phyloP scores from a whole-genome alignment of 2,888 invertebrate genomes.

The Theretra japonica region DNA sequence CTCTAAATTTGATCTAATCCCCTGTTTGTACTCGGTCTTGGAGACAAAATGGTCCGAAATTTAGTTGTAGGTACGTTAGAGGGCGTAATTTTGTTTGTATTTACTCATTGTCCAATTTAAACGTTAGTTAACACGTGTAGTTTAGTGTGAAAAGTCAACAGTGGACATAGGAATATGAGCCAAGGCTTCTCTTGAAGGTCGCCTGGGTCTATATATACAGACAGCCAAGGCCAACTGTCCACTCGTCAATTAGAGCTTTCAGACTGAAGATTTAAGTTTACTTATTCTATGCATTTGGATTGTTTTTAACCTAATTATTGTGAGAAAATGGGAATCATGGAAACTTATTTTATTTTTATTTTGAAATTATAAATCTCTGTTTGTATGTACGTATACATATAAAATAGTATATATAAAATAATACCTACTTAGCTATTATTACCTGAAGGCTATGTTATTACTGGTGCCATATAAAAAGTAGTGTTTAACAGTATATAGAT shows the following conservation, averaged over 20 bases:
- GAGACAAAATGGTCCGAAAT: background rate
- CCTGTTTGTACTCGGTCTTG: conserved; percentile 19
- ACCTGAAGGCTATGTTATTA: no score
- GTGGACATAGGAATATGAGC: conserved; percentile 51
- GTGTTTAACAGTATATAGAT: no score
- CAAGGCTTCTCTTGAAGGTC: conserved; percentile 57
- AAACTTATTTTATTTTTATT: background rate
- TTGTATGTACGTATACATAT: no score
- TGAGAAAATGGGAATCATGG: background rate
- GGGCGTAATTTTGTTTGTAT: conserved; percentile 27
- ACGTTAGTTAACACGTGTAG: conserved; percentile 37
- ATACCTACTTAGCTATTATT: no score
- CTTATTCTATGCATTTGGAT: conserved; percentile 35
- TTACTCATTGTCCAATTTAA: conserved; percentile 28
- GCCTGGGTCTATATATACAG: conserved; percentile 56
- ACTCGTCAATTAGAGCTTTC: conserved; percentile 61
- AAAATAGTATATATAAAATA: no score
- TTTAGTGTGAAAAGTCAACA: conserved; percentile 47
- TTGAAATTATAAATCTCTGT: background rate
- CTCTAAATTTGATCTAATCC: conserved; percentile 10
- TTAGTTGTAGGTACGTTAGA: conserved; percentile 7
- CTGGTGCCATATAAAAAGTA: no score
- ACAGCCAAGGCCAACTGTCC: conserved; percentile 53
- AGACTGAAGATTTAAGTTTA: conserved; percentile 43
- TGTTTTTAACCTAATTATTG: conserved; percentile 8